Conservation (phyloP, 1,140 invertebrate species). For the Nixonia krombeini region DNA sequence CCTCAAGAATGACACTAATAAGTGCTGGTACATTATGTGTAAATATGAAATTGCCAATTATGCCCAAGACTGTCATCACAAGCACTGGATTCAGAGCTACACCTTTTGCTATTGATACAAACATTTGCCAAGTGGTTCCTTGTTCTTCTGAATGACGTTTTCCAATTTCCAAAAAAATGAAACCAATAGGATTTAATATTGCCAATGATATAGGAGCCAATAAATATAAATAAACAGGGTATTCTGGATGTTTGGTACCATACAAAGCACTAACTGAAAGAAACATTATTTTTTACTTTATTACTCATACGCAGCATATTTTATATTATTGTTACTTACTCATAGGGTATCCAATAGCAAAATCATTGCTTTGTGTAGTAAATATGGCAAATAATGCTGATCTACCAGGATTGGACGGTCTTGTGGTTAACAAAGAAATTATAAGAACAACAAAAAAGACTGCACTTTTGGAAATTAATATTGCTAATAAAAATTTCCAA, state of each 20-base stretch:
- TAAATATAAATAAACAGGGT: slow-evolving; percentile 91
- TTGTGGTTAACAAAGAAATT: slow-evolving; percentile 84
- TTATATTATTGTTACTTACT: too few relatives aligned
- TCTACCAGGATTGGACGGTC: slow-evolving; percentile 84
- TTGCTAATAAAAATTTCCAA: slow-evolving; percentile 90
- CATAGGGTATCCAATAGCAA: slow-evolving; percentile 96
- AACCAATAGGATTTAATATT: slow-evolving; percentile 93
- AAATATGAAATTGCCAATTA: slow-evolving; percentile 88
- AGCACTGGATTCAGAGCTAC: slow-evolving; percentile 91
- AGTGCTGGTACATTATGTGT: slow-evolving; percentile 82
- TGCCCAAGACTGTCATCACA: slow-evolving; percentile 93
- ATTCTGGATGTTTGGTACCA: slow-evolving; percentile 87
- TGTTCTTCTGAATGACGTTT: slow-evolving; percentile 69
- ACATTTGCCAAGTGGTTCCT: slow-evolving; percentile 53
- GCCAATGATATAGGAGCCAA: slow-evolving; percentile 95
- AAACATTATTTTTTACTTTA: too few relatives aligned
- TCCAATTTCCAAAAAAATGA: slow-evolving; percentile 90
- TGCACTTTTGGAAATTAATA: slow-evolving; percentile 87
- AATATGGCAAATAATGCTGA: slow-evolving; percentile 95
- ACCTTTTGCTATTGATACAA: slow-evolving; percentile 75
- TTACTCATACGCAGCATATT: too few relatives aligned
- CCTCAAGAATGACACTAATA: slow-evolving; percentile 82
- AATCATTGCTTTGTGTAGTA: slow-evolving; percentile 97
- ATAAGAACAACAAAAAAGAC: slow-evolving; percentile 88
- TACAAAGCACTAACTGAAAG: slow-evolving; percentile 83